Evolutionary conservation across 2,888 invertebrate genomes (phyloP).

Genomic region (Aethes cnicana): DNA sequence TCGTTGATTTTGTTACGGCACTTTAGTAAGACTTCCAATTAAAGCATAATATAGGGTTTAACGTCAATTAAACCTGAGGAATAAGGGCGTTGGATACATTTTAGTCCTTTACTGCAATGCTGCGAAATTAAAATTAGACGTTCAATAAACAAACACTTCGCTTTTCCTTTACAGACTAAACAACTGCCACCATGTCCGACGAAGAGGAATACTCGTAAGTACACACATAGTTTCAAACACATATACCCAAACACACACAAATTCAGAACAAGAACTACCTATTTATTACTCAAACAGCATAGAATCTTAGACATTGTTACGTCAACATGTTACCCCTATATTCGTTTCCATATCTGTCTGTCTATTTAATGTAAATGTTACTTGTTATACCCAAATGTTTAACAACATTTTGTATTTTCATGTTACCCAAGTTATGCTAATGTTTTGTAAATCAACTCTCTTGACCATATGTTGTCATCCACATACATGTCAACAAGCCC

Average conservation of each 20-base stretch:
- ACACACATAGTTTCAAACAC: constrained; percentile 38
- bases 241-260: constrained; percentile 1
- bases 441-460: background rate
- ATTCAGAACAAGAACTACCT: too few relatives aligned
- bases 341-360: too few relatives aligned
- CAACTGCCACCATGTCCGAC: constrained; percentile 92
- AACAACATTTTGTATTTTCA: background rate
- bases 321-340: constrained; percentile 4
- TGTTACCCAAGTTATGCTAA: constrained; percentile 7
- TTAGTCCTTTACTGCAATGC: too few relatives aligned
- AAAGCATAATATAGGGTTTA: too few relatives aligned
- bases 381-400: background rate
- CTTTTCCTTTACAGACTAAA: constrained; percentile 68
- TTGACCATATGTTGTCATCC: background rate
- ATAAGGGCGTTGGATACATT: too few relatives aligned
- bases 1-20: too few relatives aligned
- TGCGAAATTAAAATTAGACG: too few relatives aligned
- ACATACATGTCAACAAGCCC: constrained; percentile 7
- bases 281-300: too few relatives aligned
- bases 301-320: too few relatives aligned
- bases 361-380: constrained; percentile 1
- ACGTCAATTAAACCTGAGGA: too few relatives aligned
- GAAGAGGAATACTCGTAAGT: constrained; percentile 98
- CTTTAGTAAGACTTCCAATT: too few relatives aligned
- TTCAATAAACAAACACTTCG: constrained; percentile 31